Base-by-base conservation (phyloP, 2,888 invertebrate species). In the Stenichneumon culpator region DNA sequence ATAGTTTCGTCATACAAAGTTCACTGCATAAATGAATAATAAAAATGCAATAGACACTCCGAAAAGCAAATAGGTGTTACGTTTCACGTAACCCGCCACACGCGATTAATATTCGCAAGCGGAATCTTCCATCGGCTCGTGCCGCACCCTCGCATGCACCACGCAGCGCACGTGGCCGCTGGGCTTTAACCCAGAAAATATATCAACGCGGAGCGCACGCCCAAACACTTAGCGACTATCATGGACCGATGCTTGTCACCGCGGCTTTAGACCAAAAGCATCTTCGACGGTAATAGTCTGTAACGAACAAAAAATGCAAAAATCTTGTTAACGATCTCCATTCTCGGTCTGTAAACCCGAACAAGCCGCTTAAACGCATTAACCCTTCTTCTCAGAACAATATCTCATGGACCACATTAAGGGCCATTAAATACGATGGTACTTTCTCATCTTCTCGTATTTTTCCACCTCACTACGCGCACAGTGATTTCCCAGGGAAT, bases 401-500 rank as follows among this genome's bases (percentile, higher is more conserved):
- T 47, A 5, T 2, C 25, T 19, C 11, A 22, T 7, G 25, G 16
- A 22, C 22, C 19, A 25, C 3, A 25, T 57, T 16, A 5, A 22
- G 57, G 57, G 9, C 9, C 57, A 4, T 57, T 57, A 57, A 22
- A 57, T 57, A 22, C 57, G 25, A 25, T 4, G 14, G 19, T 14
- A 57, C 19, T 7, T 54, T 25, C 25, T 22, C 32, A 25, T 57
- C 44, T 52, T 36, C 36, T 39, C 25, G 36, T 57, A 32, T 36
- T 39, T 32, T 39, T 36, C 54, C 19, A 36, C 68, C 1, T 25
- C 16, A 22, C 54, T 69, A 57, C 57, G 19, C 39, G 14, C 6
- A 16, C 44, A 47, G 32, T 68, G 28, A 60, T 78, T 57, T 57
- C 54, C 52, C 78, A 47, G 54, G 36, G 68, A 78, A 69, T 78